Evolutionary conservation across 2,113 vertebrate genomes (phyloP), one percentile per base, ranked within the genome.

Genomic region (Butastur rufipennis): DNA sequence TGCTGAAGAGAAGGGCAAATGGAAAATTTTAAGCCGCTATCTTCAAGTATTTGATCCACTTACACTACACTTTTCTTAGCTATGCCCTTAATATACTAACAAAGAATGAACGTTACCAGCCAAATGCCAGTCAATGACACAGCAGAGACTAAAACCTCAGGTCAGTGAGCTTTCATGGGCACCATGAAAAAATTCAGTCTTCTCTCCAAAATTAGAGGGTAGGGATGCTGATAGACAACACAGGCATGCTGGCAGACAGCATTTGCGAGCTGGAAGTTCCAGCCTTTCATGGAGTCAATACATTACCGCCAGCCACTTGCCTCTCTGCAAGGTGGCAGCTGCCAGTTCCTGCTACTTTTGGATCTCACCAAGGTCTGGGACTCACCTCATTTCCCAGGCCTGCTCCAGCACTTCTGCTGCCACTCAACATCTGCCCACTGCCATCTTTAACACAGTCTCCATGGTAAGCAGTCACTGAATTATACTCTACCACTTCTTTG

Each of bases 131-230:
- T 17, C 11, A 13, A 59, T 80, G 84, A 94, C 91, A 82, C 53
- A 93, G 59, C 67, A 96, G 81, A 93, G 73, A 65, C 81, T 48
- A 65, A 85, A 96, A 94, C 81, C 52, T 95, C 91, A 72, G 89
- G 95, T 93, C 92, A 96, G 34, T 65, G 84, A 96, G 61, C 87
- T 65, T 72, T 61, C 31, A 36, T 43, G 81, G 94, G 56, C 4
- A 1, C 65, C 66, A 90, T 42, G 47, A 94, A 94, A 90, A 91
- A 91, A 81, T 74, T 55, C 79, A 70, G 10, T 74, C 22, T 68
- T 94, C 68, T 71, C 82, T 87, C 91, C 81, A 91, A 91, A 96
- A 75, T 75, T 50, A 89, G 62, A 89, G 70, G 56, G 52, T 79
- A 74, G 53, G 53, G 89, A 93, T 91, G 74, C 72, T 65, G 81